Conservation (phyloP, 1,140 invertebrate genomes). For the Kradibia gibbosae region DNA sequence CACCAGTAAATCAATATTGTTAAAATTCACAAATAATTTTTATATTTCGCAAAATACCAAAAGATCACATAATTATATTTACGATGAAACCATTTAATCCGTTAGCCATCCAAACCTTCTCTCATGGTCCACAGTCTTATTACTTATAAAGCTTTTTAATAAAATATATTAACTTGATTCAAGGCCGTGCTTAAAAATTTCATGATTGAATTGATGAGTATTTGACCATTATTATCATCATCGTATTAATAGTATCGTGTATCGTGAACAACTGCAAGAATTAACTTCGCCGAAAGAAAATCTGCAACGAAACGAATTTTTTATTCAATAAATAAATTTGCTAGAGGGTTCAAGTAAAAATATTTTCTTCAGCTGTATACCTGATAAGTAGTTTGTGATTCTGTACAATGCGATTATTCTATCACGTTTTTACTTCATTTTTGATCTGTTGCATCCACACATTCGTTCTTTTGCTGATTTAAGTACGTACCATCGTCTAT, state of each 20-base stretch:
- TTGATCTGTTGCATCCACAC: slow-evolving; percentile 7
- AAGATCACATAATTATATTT: background rate
- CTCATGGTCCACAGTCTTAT: too few species aligned
- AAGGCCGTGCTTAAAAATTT: background rate
- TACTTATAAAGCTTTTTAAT: too few species aligned
- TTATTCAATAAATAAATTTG: too few species aligned
- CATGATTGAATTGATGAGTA: background rate
- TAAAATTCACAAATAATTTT: too few species aligned
- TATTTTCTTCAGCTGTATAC: too few species aligned
- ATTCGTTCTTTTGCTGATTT: background rate
- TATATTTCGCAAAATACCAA: too few species aligned
- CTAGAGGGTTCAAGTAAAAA: too few species aligned
- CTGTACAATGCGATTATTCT: background rate
- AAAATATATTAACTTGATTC: too few species aligned
- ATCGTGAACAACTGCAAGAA: background rate
- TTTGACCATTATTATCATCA: background rate
- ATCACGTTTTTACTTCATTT: background rate
- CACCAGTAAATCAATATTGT: too few species aligned
- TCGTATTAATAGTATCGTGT: background rate
- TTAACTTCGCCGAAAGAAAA: background rate
- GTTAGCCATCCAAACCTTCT: too few species aligned
- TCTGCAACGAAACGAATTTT: background rate
- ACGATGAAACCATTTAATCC: too few species aligned
- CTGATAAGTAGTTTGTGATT: background rate
- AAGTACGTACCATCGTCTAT: slow-evolving; percentile 66